A percentile compares a stretch with the other conserved stretches of the same genome.
Evolutionary conservation across 2,113 vertebrate species (phyloP).

Genomic region (Eleginops maclovinus): DNA sequence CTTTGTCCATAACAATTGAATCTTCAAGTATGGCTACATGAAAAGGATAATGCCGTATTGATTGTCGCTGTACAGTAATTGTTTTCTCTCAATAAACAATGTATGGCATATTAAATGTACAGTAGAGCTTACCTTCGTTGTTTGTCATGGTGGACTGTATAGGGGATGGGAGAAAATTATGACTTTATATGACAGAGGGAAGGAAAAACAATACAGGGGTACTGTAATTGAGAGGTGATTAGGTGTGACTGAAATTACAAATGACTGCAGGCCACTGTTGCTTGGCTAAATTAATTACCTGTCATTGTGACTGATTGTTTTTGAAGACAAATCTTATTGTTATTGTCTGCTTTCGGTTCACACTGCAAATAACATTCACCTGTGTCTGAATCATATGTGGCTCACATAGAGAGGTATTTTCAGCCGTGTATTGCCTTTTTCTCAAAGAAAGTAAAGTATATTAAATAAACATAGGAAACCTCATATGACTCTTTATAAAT

Average conservation of each 20-base stretch:
- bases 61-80: conserved; percentile 63
- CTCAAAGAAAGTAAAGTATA: not conserved
- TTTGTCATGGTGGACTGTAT: conserved; percentile 28
- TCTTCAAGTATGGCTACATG: conserved; percentile 68
- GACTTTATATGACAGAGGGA: conserved; percentile 44
- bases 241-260: conserved; percentile 73
- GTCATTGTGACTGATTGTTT: conserved; percentile 79
- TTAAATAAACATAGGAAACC: not conserved
- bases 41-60: conserved; percentile 66
- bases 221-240: conserved; percentile 80
- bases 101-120: conserved; percentile 53
- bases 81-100: conserved; percentile 45
- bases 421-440: not conserved
- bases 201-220: conserved; percentile 54
- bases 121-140: conserved; percentile 37
- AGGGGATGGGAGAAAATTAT: conserved; percentile 54
- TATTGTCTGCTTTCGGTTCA: conserved; percentile 18
- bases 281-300: conserved; percentile 82
- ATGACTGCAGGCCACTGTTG: conserved; percentile 67
- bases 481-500: not conserved
- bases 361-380: conserved; percentile 9
- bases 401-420: not conserved
- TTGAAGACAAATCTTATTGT: conserved; percentile 66
- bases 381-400: conserved; percentile 5
- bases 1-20: conserved; percentile 66